phyloP scores from a whole-genome alignment of 2,797 vertebrate genomes.

The Euthynnus affinis region DNA sequence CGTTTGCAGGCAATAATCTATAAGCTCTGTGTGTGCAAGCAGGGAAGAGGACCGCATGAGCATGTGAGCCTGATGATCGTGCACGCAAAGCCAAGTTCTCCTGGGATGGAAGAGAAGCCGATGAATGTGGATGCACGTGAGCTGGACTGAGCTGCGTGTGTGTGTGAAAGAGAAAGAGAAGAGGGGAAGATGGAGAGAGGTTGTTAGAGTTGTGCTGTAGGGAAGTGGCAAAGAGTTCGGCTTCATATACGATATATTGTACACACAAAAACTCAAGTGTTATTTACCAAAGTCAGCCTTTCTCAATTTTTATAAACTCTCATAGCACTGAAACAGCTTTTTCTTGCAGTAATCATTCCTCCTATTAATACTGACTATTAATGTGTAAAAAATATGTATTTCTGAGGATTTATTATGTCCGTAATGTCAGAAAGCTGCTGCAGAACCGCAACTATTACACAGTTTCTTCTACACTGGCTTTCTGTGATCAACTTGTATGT shows the following conservation, averaged over 20 bases:
- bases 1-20: slow-evolving; percentile 57
- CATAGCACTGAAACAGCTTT: too few species aligned
- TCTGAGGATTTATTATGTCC: too few species aligned
- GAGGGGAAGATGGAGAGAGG: not conserved
- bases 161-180: not conserved
- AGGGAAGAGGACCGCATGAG: slow-evolving; percentile 35
- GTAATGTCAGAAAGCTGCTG: too few species aligned
- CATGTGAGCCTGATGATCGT: slow-evolving; percentile 60
- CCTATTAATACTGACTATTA: too few species aligned
- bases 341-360: too few species aligned
- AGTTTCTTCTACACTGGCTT: too few species aligned
- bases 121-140: slow-evolving; percentile 55
- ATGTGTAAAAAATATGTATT: too few species aligned
- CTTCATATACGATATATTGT: not conserved
- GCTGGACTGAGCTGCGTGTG: slow-evolving; percentile 5
- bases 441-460: too few species aligned
- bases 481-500: too few species aligned
- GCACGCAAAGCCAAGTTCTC: slow-evolving; percentile 44
- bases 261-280: not conserved
- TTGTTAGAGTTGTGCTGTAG: not conserved
- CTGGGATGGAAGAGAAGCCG: slow-evolving; percentile 28
- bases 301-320: too few species aligned
- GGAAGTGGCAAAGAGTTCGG: not conserved
- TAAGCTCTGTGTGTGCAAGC: slow-evolving; percentile 56
- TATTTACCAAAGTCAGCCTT: too few species aligned